Percentiles rank a stretch among this genome's conserved stretches.
These are phyloP conservation scores for Salvelinus sp. DNA, from an alignment of 2,113 vertebrate species.

Conservation along the genomic window DNA sequence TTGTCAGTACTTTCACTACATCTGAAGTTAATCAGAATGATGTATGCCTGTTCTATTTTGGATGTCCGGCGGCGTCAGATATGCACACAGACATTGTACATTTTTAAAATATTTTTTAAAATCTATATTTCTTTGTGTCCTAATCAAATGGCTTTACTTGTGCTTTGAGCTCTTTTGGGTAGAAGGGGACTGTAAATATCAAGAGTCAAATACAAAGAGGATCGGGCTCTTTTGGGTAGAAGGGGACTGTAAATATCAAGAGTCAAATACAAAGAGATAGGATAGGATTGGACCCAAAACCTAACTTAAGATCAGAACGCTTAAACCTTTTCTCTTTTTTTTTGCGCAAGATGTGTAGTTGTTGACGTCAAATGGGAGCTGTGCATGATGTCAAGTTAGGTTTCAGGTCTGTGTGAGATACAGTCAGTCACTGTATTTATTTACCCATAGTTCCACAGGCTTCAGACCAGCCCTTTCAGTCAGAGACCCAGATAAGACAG, in stretches of 20 bases:
- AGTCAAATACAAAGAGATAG: too few species aligned
- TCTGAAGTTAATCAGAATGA: neutral
- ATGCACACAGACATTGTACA: neutral
- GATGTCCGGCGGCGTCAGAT: neutral
- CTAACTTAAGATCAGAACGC: too few species aligned
- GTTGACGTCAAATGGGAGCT: too few species aligned
- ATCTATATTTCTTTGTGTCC: neutral
- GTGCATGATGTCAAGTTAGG: neutral
- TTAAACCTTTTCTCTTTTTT: too few species aligned
- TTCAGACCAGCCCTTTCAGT: neutral
- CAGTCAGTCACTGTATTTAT: neutral
- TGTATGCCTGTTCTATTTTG: neutral
- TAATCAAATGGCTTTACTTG: neutral
- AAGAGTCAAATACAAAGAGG: too few species aligned
- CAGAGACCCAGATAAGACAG: slow-evolving; percentile 27
- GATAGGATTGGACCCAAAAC: too few species aligned
- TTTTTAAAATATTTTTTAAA: neutral
- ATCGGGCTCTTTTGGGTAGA: neutral
- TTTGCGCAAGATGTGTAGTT: too few species aligned
- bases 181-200: neutral
- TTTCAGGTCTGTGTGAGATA: neutral
- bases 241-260: neutral
- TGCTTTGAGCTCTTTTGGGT: neutral
- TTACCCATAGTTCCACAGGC: neutral
- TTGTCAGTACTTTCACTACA: neutral